Evolutionary conservation across 2,797 vertebrate genomes (phyloP).

Genomic region (Cuculus canorus): DNA sequence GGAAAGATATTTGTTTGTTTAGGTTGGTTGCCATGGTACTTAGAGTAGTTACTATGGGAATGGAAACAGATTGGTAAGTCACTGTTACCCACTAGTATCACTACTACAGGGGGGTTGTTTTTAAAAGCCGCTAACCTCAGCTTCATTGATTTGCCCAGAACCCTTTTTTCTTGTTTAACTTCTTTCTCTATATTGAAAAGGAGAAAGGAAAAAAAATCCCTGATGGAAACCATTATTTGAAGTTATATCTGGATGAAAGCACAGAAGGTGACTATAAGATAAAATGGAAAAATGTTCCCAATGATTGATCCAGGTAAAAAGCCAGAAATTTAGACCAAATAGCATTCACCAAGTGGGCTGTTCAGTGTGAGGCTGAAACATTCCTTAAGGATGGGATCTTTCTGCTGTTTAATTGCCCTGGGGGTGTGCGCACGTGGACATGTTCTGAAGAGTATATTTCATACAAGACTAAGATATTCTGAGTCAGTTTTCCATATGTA

Average conservation of each 20-base stretch:
- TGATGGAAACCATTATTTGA: constrained; percentile 18
- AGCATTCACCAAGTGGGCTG: background rate
- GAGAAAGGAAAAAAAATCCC: background rate
- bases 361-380: background rate
- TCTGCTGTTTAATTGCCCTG: background rate
- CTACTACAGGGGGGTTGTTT: background rate
- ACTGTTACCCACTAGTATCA: background rate
- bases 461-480: background rate
- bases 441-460: background rate
- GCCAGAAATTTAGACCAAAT: background rate
- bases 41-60: constrained; percentile 35
- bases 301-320: background rate
- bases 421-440: background rate
- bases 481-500: background rate
- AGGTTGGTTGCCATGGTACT: constrained; percentile 39
- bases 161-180: background rate
- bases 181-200: background rate
- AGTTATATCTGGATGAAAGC: constrained; percentile 22
- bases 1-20: constrained; percentile 41
- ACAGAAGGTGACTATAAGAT: background rate
- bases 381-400: background rate
- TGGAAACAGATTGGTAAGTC: constrained; percentile 35
- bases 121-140: background rate
- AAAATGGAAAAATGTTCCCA: background rate
- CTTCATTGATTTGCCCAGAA: constrained; percentile 8